These are phyloP conservation scores for Lepidocyrtoides sp. DNA, from an alignment of 2,888 invertebrate species.

Conservation along the genomic window DNA sequence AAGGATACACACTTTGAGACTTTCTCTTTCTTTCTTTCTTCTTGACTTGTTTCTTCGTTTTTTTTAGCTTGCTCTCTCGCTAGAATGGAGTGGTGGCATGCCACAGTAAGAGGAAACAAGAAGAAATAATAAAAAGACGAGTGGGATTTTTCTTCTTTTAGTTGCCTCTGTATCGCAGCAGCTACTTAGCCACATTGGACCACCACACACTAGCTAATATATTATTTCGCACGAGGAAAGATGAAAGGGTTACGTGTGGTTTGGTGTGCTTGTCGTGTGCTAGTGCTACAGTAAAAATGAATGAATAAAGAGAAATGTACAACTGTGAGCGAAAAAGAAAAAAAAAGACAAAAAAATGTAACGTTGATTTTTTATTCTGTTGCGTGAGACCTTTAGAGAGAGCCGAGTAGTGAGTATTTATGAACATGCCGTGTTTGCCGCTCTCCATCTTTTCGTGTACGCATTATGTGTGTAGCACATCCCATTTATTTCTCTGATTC, in stretches of 20 bases:
- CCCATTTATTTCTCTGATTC: slow-evolving; percentile 15
- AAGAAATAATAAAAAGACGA: slow-evolving; percentile 36
- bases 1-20: slow-evolving; percentile 7
- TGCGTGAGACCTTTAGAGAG: slow-evolving; percentile 15
- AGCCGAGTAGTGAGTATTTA: not conserved
- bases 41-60: not conserved
- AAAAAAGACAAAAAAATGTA: slow-evolving; percentile 6
- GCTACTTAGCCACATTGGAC: too few species aligned
- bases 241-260: slow-evolving; percentile 21
- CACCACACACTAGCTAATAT: not conserved
- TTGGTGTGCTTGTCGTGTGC: not conserved
- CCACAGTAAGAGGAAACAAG: slow-evolving; percentile 40
- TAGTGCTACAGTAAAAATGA: not conserved
- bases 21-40: slow-evolving; percentile 9
- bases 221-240: slow-evolving; percentile 8
- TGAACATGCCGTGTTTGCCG: too few species aligned
- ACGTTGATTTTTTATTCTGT: not conserved
- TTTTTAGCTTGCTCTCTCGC: not conserved
- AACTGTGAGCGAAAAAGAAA: not conserved
- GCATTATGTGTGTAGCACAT: not conserved
- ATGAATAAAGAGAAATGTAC: not conserved
- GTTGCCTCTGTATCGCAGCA: not conserved
- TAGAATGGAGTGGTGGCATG: slow-evolving; percentile 62
- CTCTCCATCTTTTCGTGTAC: not conserved
- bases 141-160: not conserved